Base-by-base conservation (phyloP, 2,888 invertebrate genomes). In the Acleris cristana region DNA sequence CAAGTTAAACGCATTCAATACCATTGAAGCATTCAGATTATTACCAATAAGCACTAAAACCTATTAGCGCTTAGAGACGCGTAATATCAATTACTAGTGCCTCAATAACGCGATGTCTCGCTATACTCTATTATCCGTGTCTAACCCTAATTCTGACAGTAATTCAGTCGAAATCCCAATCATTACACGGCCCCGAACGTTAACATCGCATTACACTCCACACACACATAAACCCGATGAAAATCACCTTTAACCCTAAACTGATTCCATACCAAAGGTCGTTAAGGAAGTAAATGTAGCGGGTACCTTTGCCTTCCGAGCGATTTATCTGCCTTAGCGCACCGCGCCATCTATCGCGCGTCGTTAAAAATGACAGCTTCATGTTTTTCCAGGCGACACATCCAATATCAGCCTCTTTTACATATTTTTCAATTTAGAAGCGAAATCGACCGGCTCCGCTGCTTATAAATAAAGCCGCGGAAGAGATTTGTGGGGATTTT, bases 221-320 rank as follows among this genome's bases (percentile, higher is more conserved):
- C 44, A 30, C 48, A 51, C 18, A 66, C 56, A 57, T 62, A 66
- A 66, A 61, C 56, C 61, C 69, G 78, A 77, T 80, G 81, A 86
- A 88, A 87, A 87, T 88, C 85, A 87, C 85, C 86, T 89, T 89
- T 85, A 87, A 87, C 88, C 88, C 85, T 85, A 87, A 89, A 87
- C 87, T 85, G 89, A 89, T 89, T 89, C 85, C 79, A 80, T 80
- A 82, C 78, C 78, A 81, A 81, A 87, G 84, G 87, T 90, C 89
- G 90, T 90, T 91, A 90, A 84, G 88, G 87, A 84, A 87, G 86
- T 81, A 89, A 90, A 91, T 90, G 90, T 90, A 88, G 80, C 89
- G 87, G 74, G 81, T 59, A 62, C 51, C 45, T 66, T 55, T 77
- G 81, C 76, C 88, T 89, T 89, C 88, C 87, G 85, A 87, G 83